Evolutionary conservation across 2,888 invertebrate genomes (phyloP).

Genomic region (Hymenopus coronatus): DNA sequence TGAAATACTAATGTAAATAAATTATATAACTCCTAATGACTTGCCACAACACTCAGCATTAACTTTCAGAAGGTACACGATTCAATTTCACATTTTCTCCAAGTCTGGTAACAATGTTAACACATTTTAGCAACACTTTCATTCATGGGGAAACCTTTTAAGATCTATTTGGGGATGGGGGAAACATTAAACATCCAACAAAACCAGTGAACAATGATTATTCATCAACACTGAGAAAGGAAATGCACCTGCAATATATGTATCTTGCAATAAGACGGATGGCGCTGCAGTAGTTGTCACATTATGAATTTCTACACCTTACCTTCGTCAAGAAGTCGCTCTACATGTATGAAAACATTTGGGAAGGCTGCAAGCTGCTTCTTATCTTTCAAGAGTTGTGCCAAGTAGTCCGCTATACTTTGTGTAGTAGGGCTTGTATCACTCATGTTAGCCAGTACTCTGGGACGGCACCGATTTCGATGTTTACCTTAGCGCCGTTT

Average conservation of each 20-base stretch:
- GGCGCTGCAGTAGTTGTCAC: not conserved
- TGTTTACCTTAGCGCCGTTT: slow-evolving; percentile 19
- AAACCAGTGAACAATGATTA: not conserved
- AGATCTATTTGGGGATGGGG: accelerated
- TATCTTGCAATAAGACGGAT: not conserved
- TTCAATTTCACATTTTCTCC: no score
- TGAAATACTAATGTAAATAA: no score
- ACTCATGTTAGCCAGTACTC: slow-evolving; percentile 34
- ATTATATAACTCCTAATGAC: no score
- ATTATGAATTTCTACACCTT: slow-evolving; percentile 44
- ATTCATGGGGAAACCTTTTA: no score
- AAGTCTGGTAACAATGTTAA: no score
- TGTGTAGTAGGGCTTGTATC: slow-evolving; percentile 67
- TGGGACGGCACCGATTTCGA: slow-evolving; percentile 14
- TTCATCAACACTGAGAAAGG: not conserved
- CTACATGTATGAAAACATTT: slow-evolving; percentile 98
- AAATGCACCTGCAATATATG: not conserved
- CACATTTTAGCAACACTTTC: no score
- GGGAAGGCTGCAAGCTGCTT: slow-evolving; percentile 99
- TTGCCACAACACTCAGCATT: no score
- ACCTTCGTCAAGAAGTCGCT: slow-evolving; percentile 99
- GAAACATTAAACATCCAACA: not conserved
- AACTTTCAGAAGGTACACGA: no score
- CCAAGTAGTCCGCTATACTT: slow-evolving; percentile 99
- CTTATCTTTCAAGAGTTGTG: slow-evolving; percentile 99